These are phyloP conservation scores for Cinara cedri DNA, from an alignment of 2,888 invertebrate genomes.

Conservation along the genomic window DNA sequence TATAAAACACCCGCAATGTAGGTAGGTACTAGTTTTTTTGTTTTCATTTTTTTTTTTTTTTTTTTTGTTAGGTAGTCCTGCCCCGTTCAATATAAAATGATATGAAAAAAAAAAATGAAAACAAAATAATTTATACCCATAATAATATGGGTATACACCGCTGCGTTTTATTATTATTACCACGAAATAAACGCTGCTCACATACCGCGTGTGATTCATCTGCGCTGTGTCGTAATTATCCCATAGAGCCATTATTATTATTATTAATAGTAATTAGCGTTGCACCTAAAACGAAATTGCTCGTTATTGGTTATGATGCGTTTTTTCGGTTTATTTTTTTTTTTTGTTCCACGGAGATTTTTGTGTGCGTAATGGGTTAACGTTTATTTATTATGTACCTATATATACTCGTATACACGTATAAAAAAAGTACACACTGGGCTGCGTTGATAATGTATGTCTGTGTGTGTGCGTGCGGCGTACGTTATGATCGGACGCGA, in stretches of 20 bases:
- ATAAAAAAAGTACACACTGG: no score
- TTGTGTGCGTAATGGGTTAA: conserved; percentile 13
- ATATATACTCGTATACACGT: no score
- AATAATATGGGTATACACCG: neutral
- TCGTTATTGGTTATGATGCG: conserved; percentile 35
- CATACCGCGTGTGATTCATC: conserved; percentile 33
- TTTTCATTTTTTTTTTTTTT: no score
- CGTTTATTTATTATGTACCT: no score
- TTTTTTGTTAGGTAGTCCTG: conserved; percentile 23
- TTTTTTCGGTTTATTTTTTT: no score
- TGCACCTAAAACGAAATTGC: conserved; percentile 35
- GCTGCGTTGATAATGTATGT: no score
- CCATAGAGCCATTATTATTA: conserved; percentile 18
- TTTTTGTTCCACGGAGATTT: neutral
- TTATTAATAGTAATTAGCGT: conserved; percentile 49
- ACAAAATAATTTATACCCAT: neutral
- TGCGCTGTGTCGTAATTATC: conserved; percentile 29
- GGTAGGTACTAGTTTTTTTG: no score
- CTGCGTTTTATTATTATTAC: conserved; percentile 15
- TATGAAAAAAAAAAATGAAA: conserved; percentile 15
- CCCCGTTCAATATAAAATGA: conserved; percentile 12
- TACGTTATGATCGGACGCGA: conserved; percentile 9
- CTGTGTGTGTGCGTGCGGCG: no score
- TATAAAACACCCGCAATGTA: no score
- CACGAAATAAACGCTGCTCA: neutral